phyloP scores from a whole-genome alignment of 2,113 vertebrate species.

The Phalacrocorax aristotelis region DNA sequence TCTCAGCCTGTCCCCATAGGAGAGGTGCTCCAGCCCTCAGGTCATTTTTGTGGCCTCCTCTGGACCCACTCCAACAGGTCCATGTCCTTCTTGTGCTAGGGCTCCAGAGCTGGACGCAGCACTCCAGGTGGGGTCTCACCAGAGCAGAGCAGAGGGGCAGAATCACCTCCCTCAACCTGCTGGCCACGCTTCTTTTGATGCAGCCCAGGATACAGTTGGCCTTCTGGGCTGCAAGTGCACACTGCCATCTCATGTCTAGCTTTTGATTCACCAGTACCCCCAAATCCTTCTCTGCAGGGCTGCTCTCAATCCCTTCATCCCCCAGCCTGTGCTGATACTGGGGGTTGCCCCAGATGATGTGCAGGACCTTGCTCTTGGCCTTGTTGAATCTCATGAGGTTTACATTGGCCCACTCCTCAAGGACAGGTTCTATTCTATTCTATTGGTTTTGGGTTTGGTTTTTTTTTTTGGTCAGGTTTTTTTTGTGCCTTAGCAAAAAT shows the following conservation, averaged over 20 bases:
- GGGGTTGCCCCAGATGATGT: accelerated
- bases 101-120: background rate
- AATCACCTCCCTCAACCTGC: background rate
- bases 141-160: background rate
- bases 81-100: background rate
- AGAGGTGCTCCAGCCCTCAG: background rate
- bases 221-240: background rate
- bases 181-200: background rate
- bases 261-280: background rate
- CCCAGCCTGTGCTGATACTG: background rate
- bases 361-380: background rate
- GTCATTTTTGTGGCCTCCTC: background rate
- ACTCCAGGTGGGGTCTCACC: background rate
- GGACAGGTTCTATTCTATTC: background rate
- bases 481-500: background rate
- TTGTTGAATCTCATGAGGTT: background rate
- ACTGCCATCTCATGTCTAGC: background rate
- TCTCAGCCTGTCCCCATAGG: background rate
- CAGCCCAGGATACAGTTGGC: background rate
- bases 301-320: background rate
- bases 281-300: accelerated
- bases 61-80: background rate
- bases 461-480: background rate
- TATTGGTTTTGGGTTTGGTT: background rate
- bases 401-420: background rate